Base-by-base conservation (phyloP, 2,113 vertebrate genomes). In the Passerina amoena region DNA sequence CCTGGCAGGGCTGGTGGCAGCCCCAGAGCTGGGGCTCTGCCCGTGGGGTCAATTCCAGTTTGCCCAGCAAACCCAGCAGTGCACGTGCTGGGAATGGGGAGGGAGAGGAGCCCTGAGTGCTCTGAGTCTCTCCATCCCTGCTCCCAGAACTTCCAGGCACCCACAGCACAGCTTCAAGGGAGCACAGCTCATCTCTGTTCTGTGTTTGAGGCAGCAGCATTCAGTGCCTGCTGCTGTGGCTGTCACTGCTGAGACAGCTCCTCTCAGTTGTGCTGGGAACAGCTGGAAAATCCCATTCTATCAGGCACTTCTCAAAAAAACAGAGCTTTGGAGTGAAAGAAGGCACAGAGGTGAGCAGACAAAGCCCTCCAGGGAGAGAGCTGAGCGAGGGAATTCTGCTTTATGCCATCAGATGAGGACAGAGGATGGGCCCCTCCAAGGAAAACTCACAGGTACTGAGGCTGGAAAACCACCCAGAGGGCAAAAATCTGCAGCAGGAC, bases 171-270 rank as follows among this genome's bases (percentile, higher is more conserved):
- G 71, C 56, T 71, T 15, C 53, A 12, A 50, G n/a, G 2, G 27
- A 31, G 38, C 1, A 6, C 57, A 60, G 88, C 72, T 68, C 9
- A 0, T 5, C 4, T 0, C 70, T 14, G 64, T 1, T 24, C 66
- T 0, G 0, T 0, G 0, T 5, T 3, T 13, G 17, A 50, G 37
- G 9, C 17, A 8, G 9, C 17, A 8, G 64, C 0, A 0, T 40
- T 25, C 4, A 17, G 14, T 30, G 61, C 42, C 80, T 16, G 60
- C 65, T 30, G 72, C 7, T 37, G 86, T 7, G 72, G 64, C 56
- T 84, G 75, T 25, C 48, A 1, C 8, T 20, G 81, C 73, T 51
- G 31, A 27, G 35, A 20, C 37, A 22, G 11, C 38, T 6, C 56
- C 56, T 70, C 61, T 1, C 0, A 0, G 47, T 22, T 8, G 0